Evolutionary conservation across 2,113 vertebrate genomes (phyloP).

Genomic region (Trichomycterus rosablanca): DNA sequence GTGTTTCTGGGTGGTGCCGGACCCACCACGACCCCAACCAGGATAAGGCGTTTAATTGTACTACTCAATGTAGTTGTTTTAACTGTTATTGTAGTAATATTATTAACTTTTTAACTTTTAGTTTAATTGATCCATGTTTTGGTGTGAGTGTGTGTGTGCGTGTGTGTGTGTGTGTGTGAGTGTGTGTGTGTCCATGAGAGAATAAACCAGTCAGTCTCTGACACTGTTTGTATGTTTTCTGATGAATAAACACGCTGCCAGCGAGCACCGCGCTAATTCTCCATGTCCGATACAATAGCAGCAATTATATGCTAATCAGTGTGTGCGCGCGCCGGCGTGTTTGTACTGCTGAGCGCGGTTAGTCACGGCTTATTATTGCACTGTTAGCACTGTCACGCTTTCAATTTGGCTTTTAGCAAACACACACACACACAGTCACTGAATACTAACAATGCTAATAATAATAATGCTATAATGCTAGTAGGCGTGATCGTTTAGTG

Average conservation of each 20-base stretch:
- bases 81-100: no score
- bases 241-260: conserved; percentile 71
- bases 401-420: conserved; percentile 59
- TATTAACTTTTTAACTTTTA: no score
- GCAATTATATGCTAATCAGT: conserved; percentile 93
- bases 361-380: conserved; percentile 76
- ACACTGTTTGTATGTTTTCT: no score
- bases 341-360: conserved; percentile 67
- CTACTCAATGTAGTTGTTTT: no score
- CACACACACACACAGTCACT: conserved; percentile 45
- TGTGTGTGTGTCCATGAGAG: background rate
- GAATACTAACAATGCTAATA: conserved; percentile 30
- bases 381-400: conserved; percentile 69
- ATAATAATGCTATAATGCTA: conserved; percentile 14
- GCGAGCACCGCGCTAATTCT: conserved; percentile 72
- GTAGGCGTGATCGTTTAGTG: conserved; percentile 38
- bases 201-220: no score
- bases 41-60: no score
- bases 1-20: no score
- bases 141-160: conserved; percentile 14
- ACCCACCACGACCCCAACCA: no score
- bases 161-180: conserved; percentile 13
- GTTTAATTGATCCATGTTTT: no score
- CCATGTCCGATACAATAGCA: conserved; percentile 83
- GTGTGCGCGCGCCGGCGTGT: conserved; percentile 70